Conservation (phyloP, 1,140 invertebrate species). For the Drosophila fuyamai region DNA sequence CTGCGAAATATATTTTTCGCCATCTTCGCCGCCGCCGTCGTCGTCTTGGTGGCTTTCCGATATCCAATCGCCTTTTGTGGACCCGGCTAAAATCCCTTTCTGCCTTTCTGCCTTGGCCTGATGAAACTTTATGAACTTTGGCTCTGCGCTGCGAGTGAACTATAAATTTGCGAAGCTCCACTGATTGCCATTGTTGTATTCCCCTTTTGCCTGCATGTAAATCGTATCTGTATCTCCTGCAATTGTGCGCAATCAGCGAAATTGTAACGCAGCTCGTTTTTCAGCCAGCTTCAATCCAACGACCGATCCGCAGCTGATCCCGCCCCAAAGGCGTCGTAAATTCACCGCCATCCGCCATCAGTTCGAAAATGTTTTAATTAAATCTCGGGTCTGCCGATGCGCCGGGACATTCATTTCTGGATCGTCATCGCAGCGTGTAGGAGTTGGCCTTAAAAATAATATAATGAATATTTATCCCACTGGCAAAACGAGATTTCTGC, state of each 20-base stretch:
- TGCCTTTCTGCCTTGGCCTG: slow-evolving; percentile 36
- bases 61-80: slow-evolving; percentile 45
- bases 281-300: slow-evolving; percentile 43
- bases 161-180: slow-evolving; percentile 68
- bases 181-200: slow-evolving; percentile 69
- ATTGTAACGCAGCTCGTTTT: slow-evolving; percentile 76
- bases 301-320: slow-evolving; percentile 29
- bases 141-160: slow-evolving; percentile 64
- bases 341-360: slow-evolving; percentile 33
- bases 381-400: slow-evolving; percentile 30
- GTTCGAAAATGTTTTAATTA: slow-evolving; percentile 80
- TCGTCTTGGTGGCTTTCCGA: slow-evolving; percentile 57
- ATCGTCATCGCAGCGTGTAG: slow-evolving; percentile 23
- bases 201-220: slow-evolving; percentile 55
- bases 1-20: slow-evolving; percentile 72
- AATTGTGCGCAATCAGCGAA: slow-evolving; percentile 79
- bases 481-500: slow-evolving; percentile 7
- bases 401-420: slow-evolving; percentile 24
- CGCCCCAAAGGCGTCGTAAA: slow-evolving; percentile 40
- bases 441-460: slow-evolving; percentile 43
- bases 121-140: slow-evolving; percentile 83
- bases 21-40: slow-evolving; percentile 46
- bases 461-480: slow-evolving; percentile 54
- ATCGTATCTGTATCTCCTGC: slow-evolving; percentile 71
- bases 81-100: slow-evolving; percentile 19